Evolutionary conservation across 2,888 invertebrate species (phyloP).

Genomic region (Amblyteles armatorius): DNA sequence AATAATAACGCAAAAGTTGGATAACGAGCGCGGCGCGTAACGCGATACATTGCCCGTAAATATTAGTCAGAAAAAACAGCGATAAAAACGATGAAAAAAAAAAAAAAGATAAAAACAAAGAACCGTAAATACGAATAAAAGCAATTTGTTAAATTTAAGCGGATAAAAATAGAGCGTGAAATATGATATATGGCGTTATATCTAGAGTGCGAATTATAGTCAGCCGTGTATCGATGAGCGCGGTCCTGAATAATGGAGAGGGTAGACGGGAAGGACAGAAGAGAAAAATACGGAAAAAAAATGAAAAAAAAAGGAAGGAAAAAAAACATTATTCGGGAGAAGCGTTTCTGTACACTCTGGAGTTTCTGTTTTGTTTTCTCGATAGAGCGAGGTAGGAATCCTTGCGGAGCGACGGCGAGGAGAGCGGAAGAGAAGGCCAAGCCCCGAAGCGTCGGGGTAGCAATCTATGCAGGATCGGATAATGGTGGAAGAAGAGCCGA

Average conservation of each 20-base stretch:
- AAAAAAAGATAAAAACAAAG: not conserved
- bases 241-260: constrained; percentile 53
- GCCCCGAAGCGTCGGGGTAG: constrained; percentile 26
- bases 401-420: constrained; percentile 16
- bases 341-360: constrained; percentile 33
- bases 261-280: constrained; percentile 2
- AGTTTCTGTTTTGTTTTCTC: constrained; percentile 46
- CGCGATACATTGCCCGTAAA: constrained; percentile 54
- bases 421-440: not conserved
- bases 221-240: constrained; percentile 47
- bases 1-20: constrained; percentile 51
- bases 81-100: not conserved
- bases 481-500: constrained; percentile 31
- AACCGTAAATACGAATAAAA: not conserved
- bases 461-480: constrained; percentile 48
- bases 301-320: constrained; percentile 1
- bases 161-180: constrained; percentile 18
- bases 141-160: not conserved
- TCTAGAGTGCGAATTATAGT: constrained; percentile 25
- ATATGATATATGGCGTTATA: constrained; percentile 15
- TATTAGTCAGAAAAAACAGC: constrained; percentile 15
- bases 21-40: constrained; percentile 42
- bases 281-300: not conserved
- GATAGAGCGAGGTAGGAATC: constrained; percentile 10
- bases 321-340: constrained; percentile 47